A percentile compares a stretch with the other conserved stretches of the same genome.
Evolutionary conservation across 2,888 invertebrate genomes (phyloP).

Genomic region (Dryobota labecula): DNA sequence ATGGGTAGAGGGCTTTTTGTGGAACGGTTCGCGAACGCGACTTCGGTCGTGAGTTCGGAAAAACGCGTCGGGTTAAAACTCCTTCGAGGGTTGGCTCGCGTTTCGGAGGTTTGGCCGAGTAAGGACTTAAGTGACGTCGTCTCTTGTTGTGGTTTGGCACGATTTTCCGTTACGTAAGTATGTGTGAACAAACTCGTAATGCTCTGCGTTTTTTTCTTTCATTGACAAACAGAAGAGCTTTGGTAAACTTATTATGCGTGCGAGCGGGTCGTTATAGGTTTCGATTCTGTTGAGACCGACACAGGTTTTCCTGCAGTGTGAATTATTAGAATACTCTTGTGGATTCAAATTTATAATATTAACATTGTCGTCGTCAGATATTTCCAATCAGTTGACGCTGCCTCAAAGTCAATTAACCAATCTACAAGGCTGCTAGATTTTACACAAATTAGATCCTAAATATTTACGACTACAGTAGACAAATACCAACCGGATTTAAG

Average conservation of each 20-base stretch:
- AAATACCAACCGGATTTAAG: not conserved
- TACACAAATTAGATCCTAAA: not conserved
- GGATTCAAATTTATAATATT: not conserved
- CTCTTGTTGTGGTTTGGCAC: conserved; percentile 54
- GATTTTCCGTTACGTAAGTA: conserved; percentile 43
- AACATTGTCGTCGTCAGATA: not conserved
- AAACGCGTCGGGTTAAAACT: conserved; percentile 67
- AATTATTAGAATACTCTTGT: too few species aligned
- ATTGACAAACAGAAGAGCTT: conserved; percentile 12
- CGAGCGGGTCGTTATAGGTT: not conserved
- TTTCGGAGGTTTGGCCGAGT: conserved; percentile 44
- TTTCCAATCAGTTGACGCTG: not conserved
- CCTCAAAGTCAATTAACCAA: not conserved
- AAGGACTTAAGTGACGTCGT: conserved; percentile 56
- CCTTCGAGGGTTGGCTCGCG: conserved; percentile 62
- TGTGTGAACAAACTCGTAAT: conserved; percentile 41
- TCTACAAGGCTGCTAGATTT: not conserved
- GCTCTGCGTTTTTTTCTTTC: conserved; percentile 40
- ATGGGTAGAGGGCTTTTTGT: conserved; percentile 77
- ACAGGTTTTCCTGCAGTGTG: too few species aligned
- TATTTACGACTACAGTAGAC: not conserved
- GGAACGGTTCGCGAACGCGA: conserved; percentile 68
- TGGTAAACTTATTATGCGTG: conserved; percentile 10
- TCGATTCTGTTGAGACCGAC: conserved; percentile 4
- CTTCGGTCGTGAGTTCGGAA: conserved; percentile 69